phyloP scores from a whole-genome alignment of 2,797 vertebrate genomes.

The Phataginus tetradactyla region DNA sequence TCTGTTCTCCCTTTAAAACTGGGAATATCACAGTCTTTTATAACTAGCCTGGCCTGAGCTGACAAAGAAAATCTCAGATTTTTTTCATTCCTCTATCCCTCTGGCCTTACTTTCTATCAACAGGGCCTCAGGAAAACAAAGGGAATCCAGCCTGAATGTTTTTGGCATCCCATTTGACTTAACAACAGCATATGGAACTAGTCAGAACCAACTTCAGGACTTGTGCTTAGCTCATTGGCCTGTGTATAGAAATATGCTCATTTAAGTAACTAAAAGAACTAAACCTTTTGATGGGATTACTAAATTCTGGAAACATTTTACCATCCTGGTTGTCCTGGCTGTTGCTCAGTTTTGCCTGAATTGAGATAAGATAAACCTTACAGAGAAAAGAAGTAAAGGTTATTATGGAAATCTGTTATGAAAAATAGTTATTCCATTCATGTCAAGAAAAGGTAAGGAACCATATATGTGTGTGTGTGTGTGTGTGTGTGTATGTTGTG shows the following conservation, averaged over 20 bases:
- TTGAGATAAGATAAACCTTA: background rate
- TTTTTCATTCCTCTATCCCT: background rate
- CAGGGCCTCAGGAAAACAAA: conserved; percentile 35
- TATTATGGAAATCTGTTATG: background rate
- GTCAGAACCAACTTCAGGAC: conserved; percentile 35
- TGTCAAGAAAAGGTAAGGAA: background rate
- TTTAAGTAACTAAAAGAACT: conserved; percentile 2
- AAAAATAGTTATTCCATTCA: background rate
- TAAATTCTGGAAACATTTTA: background rate
- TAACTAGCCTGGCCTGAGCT: background rate
- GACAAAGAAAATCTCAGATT: conserved; percentile 51
- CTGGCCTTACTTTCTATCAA: conserved; percentile 28
- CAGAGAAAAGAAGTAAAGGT: background rate
- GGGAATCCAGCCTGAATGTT: background rate
- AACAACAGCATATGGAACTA: conserved; percentile 50
- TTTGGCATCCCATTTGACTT: background rate
- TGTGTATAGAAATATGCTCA: background rate
- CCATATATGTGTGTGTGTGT: background rate
- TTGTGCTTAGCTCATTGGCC: background rate
- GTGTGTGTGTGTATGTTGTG: background rate
- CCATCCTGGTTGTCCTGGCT: background rate
- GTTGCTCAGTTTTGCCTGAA: conserved; percentile 21
- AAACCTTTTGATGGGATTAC: background rate
- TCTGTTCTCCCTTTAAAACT: conserved; percentile 14
- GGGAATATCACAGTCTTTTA: background rate